Base-by-base conservation (phyloP, 2,797 vertebrate genomes). In the Serranus cabrilla region DNA sequence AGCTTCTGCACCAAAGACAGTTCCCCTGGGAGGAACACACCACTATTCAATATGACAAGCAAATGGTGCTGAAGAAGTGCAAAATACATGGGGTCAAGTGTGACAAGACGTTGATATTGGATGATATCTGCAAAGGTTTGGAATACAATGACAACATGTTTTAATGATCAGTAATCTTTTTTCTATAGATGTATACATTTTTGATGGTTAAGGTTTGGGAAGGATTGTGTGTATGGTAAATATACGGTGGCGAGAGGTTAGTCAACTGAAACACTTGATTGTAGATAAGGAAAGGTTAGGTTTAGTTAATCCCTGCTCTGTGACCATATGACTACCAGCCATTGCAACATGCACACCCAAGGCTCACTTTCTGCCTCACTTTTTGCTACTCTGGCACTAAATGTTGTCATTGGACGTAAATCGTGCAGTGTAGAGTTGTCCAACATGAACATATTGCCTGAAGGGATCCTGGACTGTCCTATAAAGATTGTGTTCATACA, bases 401-500 rank as follows among this genome's bases (percentile, higher is more conserved):
- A 39, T 27, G 10, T 42, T 42, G 3, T 56, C 37, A 50, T 31
- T 63, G 11, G 43, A 27, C 1, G 0, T 63, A 20, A 72, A 62
- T 54, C 12, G 0, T 55, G 11, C 13, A 6, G 47, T 50, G 21
- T 34, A 27, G 11, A 40, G 31, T 42, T 18, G 4, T 50, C 25
- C 23, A 66, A 43, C 37, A 25, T 34, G 39, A 59, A 37, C 9
- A n/a, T 10, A n/a, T 27, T 20, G 16, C 4, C 31, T 45, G 1
- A 20, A 12, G 3, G 14, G 11, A 49, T 49, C 23, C 39, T 20
- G 56, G 23, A 27, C 67, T 31, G 45, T 23, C 45, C 7, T 67
- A 17, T n/a, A n/a, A 61, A 61, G 45, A 68, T 8, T 13, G 34
- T 70, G 46, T 70, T 68, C 27, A 18, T 68, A 37, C 27, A 47